Conservation (phyloP, 2,888 invertebrate species). For the Euplexia lucipara region DNA sequence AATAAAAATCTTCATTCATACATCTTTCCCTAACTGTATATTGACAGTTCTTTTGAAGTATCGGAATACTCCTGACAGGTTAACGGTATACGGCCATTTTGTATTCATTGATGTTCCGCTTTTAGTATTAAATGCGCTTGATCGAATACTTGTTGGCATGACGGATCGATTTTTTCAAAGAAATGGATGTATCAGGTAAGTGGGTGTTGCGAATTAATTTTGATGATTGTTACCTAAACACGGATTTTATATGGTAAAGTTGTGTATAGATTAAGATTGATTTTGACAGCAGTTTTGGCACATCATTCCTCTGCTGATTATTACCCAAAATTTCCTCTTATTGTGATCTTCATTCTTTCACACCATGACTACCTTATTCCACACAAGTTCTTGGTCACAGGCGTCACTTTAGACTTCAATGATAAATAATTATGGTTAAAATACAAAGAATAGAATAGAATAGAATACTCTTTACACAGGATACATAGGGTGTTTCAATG, state of each 20-base stretch:
- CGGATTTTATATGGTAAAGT: conserved; percentile 24
- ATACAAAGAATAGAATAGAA: too few species aligned
- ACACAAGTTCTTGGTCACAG: too few species aligned
- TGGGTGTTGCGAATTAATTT: conserved; percentile 70
- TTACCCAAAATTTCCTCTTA: too few species aligned
- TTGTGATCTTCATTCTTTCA: too few species aligned
- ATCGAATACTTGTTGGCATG: conserved; percentile 67
- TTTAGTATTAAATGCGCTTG: conserved; percentile 66
- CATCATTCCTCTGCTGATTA: too few species aligned
- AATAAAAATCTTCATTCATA: conserved; percentile 46
- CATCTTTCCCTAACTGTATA: conserved; percentile 59
- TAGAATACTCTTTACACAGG: too few species aligned
- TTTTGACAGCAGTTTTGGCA: neutral
- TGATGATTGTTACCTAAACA: conserved; percentile 55
- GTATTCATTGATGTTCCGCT: conserved; percentile 61
- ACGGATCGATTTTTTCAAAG: conserved; percentile 58
- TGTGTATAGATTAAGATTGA: conserved; percentile 11
- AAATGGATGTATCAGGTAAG: conserved; percentile 49
- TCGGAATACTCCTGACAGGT: conserved; percentile 64
- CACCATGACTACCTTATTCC: too few species aligned
- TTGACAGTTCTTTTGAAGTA: conserved; percentile 51
- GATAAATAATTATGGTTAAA: neutral
- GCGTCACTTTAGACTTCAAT: too few species aligned
- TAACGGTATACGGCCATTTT: conserved; percentile 63
- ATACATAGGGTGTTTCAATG: too few species aligned